Conservation (phyloP, 2,113 vertebrate genomes). For the Pelvicachromis taeniatus region DNA sequence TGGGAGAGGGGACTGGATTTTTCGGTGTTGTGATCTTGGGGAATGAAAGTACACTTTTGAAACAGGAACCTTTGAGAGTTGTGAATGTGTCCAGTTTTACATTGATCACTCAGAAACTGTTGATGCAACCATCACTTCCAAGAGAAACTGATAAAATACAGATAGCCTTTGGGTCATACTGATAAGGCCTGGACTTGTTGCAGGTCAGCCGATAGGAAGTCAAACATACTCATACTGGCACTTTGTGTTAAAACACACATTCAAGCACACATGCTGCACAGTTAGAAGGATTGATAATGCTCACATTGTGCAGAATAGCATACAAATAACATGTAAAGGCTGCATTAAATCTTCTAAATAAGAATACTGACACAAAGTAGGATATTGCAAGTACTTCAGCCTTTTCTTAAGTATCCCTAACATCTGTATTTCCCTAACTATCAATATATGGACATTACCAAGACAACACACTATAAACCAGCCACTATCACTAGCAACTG, state of each 20-base stretch:
- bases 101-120: conserved; percentile 9
- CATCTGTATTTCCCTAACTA: background rate
- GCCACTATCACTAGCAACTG: background rate
- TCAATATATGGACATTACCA: conserved; percentile 5
- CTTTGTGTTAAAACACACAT: background rate
- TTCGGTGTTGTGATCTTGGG: background rate
- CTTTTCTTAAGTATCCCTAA: background rate
- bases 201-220: conserved; percentile 25
- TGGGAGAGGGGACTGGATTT: background rate
- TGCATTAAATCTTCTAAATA: background rate
- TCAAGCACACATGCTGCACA: background rate
- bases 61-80: conserved; percentile 39
- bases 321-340: background rate
- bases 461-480: conserved; percentile 4
- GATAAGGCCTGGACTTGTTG: conserved; percentile 23
- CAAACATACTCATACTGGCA: background rate
- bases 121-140: background rate
- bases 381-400: background rate
- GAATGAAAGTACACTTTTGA: conserved; percentile 23
- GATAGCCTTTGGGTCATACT: conserved; percentile 1
- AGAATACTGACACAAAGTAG: background rate
- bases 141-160: conserved; percentile 6
- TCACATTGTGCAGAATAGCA: background rate
- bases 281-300: background rate
- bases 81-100: conserved; percentile 1